These are phyloP conservation scores for Tipula lateralis DNA, from an alignment of 2,888 invertebrate genomes.

Conservation along the genomic window DNA sequence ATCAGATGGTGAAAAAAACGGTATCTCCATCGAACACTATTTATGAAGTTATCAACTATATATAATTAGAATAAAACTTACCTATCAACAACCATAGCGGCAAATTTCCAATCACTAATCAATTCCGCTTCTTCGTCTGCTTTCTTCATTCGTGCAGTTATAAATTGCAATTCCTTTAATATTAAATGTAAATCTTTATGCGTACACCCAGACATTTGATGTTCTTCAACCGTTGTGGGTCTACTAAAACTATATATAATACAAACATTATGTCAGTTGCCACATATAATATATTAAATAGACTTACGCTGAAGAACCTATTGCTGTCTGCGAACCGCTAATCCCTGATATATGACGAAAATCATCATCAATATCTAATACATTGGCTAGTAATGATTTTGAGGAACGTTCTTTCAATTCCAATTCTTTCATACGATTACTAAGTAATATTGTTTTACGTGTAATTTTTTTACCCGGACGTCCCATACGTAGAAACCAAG, in stretches of 20 bases:
- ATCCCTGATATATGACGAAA: constrained; percentile 71
- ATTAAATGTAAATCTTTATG: constrained; percentile 86
- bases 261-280: too few relatives aligned
- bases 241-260: constrained; percentile 57
- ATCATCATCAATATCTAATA: constrained; percentile 93
- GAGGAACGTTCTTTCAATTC: constrained; percentile 92
- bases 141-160: constrained; percentile 89
- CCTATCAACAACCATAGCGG: constrained; percentile 97
- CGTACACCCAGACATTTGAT: constrained; percentile 61
- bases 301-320: constrained; percentile 60
- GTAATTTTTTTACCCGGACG: constrained; percentile 93
- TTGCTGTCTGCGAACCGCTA: constrained; percentile 54
- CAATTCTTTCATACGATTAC: constrained; percentile 85
- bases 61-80: constrained; percentile 45
- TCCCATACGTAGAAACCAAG: constrained; percentile 93
- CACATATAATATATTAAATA: neutral
- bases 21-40: too few relatives aligned
- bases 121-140: constrained; percentile 90
- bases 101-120: constrained; percentile 97
- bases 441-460: constrained; percentile 82
- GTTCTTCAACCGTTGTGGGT: constrained; percentile 72
- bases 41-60: too few relatives aligned
- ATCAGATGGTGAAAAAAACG: too few relatives aligned
- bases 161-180: constrained; percentile 88
- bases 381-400: constrained; percentile 89